phyloP scores from a whole-genome alignment of 2,113 vertebrate species.

The Chloroceryle aenea region DNA sequence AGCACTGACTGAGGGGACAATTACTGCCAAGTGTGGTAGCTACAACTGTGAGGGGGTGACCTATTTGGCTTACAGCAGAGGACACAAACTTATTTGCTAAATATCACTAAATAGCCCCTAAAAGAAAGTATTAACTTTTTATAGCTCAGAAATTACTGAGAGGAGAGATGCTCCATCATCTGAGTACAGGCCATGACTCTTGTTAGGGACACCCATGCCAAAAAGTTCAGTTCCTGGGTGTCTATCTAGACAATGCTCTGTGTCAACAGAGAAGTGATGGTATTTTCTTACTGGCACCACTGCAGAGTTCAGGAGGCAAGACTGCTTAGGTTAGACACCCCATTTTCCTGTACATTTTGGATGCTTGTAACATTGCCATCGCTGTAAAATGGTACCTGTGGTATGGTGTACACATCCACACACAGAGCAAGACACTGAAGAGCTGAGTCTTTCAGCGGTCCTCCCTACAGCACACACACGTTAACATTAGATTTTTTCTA shows the following conservation, averaged over 20 bases:
- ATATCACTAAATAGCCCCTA: neutral
- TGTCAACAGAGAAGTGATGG: neutral
- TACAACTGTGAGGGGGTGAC: neutral
- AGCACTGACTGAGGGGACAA: neutral
- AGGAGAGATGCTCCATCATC: neutral
- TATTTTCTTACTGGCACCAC: neutral
- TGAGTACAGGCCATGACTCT: fast-evolving
- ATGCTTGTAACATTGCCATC: neutral
- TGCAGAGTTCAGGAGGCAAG: neutral
- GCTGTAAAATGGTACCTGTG: neutral
- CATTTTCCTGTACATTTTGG: neutral
- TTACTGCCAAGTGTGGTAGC: neutral
- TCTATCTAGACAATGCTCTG: neutral
- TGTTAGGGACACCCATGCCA: neutral
- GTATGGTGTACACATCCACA: neutral
- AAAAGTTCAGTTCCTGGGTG: no score
- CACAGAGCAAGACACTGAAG: fast-evolving
- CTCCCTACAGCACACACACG: neutral
- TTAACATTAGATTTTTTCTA: neutral
- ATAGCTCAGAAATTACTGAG: neutral
- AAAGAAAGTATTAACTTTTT: neutral
- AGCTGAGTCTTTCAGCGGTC: neutral
- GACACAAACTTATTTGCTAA: neutral
- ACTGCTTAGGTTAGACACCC: neutral
- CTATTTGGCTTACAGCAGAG: neutral